A percentile compares a stretch with the other conserved stretches of the same genome.
Evolutionary conservation across 2,797 vertebrate genomes (phyloP).

Genomic region (Erethizon dorsatum): DNA sequence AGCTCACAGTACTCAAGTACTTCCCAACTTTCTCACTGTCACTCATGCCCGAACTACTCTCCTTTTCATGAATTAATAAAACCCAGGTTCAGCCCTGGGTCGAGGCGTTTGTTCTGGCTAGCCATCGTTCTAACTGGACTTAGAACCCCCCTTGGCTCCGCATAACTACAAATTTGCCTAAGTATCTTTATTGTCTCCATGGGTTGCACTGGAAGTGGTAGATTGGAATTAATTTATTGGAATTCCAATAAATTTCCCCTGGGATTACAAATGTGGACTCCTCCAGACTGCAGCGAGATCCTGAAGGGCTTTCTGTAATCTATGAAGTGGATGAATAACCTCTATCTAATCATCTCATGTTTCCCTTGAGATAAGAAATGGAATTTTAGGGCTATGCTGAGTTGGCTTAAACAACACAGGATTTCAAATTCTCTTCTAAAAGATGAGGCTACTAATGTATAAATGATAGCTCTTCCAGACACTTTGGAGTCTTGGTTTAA

Average conservation of each 20-base stretch:
- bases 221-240: neutral
- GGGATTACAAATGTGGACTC: neutral
- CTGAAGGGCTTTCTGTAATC: neutral
- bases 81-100: neutral
- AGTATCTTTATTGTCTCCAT: neutral
- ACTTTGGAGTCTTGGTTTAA: neutral
- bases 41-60: neutral
- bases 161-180: neutral
- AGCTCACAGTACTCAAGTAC: neutral
- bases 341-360: neutral
- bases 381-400: neutral
- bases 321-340: constrained; percentile 10
- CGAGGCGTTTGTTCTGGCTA: neutral
- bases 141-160: too few species aligned
- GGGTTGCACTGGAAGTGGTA: neutral
- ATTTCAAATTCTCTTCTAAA: constrained; percentile 51
- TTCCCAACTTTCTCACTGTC: neutral
- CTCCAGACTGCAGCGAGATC: neutral
- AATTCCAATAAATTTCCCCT: neutral
- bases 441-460: neutral
- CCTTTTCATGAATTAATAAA: neutral
- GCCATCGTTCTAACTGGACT: neutral
- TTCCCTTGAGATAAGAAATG: constrained; percentile 14
- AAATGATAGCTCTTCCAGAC: neutral
- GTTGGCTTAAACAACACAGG: neutral